Conservation (phyloP, 1,140 invertebrate species). For the Physella acuta region DNA sequence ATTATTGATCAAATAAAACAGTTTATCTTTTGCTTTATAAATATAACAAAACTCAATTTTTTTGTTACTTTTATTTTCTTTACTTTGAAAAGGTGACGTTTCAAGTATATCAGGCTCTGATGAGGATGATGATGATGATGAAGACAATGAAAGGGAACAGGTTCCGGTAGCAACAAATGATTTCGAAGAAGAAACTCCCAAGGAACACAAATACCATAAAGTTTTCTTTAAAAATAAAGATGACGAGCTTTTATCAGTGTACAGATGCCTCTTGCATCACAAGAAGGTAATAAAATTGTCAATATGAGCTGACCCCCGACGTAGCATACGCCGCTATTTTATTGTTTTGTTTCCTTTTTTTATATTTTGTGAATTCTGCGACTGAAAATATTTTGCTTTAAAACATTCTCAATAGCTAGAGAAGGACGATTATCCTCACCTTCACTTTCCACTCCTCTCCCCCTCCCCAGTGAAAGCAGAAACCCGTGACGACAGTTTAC, state of each 20-base stretch:
- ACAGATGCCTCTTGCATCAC: constrained; percentile 66
- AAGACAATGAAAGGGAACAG: constrained; percentile 59
- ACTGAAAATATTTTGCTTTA: too few species aligned
- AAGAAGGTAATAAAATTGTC: too few species aligned
- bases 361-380: too few species aligned
- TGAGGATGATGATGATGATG: constrained; percentile 59
- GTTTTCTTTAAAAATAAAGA: constrained; percentile 72
- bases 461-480: too few species aligned
- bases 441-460: too few species aligned
- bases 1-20: background rate
- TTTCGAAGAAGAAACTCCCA: constrained; percentile 32
- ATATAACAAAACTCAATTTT: background rate
- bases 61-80: background rate
- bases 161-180: constrained; percentile 29
- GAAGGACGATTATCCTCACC: too few species aligned
- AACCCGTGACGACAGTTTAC: too few species aligned
- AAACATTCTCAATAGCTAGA: too few species aligned
- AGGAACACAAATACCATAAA: constrained; percentile 62
- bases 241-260: constrained; percentile 73
- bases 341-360: too few species aligned
- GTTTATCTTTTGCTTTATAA: background rate
- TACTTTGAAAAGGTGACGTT: constrained; percentile 65
- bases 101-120: constrained; percentile 79
- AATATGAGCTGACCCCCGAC: too few species aligned
- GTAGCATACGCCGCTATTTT: too few species aligned